A percentile compares a stretch with the other conserved stretches of the same genome.
Evolutionary conservation across 2,888 invertebrate species (phyloP).

Genomic region (Onthophagus sagittarius): DNA sequence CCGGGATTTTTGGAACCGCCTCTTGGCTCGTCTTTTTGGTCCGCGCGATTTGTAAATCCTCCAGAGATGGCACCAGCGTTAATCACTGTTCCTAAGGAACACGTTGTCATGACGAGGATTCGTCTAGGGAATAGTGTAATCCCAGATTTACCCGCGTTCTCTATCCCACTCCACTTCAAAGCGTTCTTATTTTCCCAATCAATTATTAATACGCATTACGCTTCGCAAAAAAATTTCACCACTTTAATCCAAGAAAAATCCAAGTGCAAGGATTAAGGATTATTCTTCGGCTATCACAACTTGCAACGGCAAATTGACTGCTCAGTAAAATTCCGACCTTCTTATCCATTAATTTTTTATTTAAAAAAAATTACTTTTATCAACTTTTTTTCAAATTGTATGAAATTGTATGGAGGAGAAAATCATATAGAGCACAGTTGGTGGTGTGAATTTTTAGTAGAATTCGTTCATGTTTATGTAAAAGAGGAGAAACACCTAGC

Average conservation of each 20-base stretch:
- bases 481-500: not conserved
- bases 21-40: slow-evolving; percentile 13
- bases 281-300: not conserved
- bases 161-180: not conserved
- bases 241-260: not conserved
- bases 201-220: not conserved
- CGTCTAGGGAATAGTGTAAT: slow-evolving; percentile 31
- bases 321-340: too few species aligned
- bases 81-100: slow-evolving; percentile 32
- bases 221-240: not conserved
- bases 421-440: not conserved
- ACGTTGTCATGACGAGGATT: slow-evolving; percentile 25
- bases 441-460: not conserved
- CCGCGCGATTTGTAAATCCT: slow-evolving; percentile 33
- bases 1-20: not conserved
- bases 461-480: not conserved
- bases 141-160: slow-evolving; percentile 28
- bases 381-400: too few species aligned
- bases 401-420: not conserved
- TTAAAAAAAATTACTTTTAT: too few species aligned
- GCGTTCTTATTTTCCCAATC: not conserved
- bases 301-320: not conserved
- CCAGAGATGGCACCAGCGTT: slow-evolving; percentile 33
- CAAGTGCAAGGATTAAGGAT: not conserved
- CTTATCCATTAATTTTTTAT: too few species aligned